Evolutionary conservation across 2,797 vertebrate species (phyloP).

Genomic region (Gymnothorax javanicus): DNA sequence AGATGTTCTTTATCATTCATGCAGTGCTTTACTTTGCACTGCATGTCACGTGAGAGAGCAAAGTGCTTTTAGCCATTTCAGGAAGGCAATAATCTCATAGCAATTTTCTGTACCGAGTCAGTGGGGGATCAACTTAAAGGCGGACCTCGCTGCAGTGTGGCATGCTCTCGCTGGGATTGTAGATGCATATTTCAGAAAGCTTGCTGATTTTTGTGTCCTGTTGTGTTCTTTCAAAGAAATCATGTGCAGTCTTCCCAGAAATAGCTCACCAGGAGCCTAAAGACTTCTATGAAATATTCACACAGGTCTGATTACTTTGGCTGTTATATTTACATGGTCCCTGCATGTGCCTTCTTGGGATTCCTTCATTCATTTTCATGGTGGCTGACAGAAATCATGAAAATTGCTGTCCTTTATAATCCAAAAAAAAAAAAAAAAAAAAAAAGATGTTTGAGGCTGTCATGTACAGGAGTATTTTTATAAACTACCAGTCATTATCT

Average conservation of each 20-base stretch:
- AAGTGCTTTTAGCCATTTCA: slow-evolving; percentile 22
- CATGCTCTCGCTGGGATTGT: slow-evolving; percentile 11
- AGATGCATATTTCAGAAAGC: slow-evolving; percentile 22
- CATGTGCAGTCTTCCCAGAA: slow-evolving; percentile 19
- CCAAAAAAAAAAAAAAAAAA: background rate
- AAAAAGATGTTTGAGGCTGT: background rate
- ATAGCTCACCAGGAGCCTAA: slow-evolving; percentile 15
- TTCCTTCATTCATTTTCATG: background rate
- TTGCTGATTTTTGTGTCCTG: background rate
- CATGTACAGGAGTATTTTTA: background rate
- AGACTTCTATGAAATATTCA: background rate
- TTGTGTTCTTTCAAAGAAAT: slow-evolving; percentile 29
- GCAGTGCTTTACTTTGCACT: slow-evolving; percentile 18
- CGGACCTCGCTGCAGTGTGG: background rate
- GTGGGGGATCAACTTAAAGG: slow-evolving; percentile 21
- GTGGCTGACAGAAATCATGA: background rate
- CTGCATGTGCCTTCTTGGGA: background rate
- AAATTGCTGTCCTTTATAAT: background rate
- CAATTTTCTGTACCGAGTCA: background rate
- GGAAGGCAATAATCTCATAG: slow-evolving; percentile 23
- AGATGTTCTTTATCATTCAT: slow-evolving; percentile 18
- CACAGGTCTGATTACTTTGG: slow-evolving; percentile 6
- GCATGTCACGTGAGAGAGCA: slow-evolving; percentile 22
- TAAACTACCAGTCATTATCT: background rate
- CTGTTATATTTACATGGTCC: slow-evolving; percentile 2